These are phyloP conservation scores for Drosophila oshimai DNA, from an alignment of 1,140 invertebrate genomes.

Conservation along the genomic window DNA sequence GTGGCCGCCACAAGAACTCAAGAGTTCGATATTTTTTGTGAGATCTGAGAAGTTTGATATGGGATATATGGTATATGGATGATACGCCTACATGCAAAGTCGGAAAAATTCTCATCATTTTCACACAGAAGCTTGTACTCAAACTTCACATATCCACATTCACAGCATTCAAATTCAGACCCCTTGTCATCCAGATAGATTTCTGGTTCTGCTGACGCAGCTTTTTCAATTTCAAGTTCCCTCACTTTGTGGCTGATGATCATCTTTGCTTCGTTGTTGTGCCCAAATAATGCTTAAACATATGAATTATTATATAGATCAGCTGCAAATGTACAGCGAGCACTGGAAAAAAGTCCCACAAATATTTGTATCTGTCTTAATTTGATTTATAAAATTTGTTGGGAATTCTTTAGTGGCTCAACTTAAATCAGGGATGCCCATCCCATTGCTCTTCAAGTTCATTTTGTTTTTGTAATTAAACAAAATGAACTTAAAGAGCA, in stretches of 20 bases:
- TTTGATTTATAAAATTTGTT: too few relatives aligned
- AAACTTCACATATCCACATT: too few relatives aligned
- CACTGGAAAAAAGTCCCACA: not conserved
- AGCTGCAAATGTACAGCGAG: constrained; percentile 46
- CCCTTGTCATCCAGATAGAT: constrained; percentile 5
- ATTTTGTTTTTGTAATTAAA: too few relatives aligned
- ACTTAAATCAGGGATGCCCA: too few relatives aligned
- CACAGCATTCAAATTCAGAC: too few relatives aligned
- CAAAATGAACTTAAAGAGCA: too few relatives aligned
- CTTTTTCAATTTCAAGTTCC: constrained; percentile 66
- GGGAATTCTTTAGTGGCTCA: too few relatives aligned
- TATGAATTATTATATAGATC: constrained; percentile 78
- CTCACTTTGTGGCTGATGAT: constrained; percentile 37
- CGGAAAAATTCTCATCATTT: constrained; percentile 8
- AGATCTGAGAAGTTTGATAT: constrained; percentile 9
- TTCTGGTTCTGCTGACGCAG: constrained; percentile 55
- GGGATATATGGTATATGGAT: too few relatives aligned
- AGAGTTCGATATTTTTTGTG: constrained; percentile 42
- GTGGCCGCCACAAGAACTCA: constrained; percentile 17
- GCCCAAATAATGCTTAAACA: constrained; percentile 61
- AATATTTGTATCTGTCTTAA: too few relatives aligned
- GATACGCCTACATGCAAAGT: constrained; percentile 1
- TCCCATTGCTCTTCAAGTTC: too few relatives aligned
- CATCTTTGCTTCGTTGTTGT: constrained; percentile 22
- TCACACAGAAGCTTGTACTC: constrained; percentile 4